These are phyloP conservation scores for Sphinx pinastri DNA, from an alignment of 2,888 invertebrate genomes.

Conservation along the genomic window DNA sequence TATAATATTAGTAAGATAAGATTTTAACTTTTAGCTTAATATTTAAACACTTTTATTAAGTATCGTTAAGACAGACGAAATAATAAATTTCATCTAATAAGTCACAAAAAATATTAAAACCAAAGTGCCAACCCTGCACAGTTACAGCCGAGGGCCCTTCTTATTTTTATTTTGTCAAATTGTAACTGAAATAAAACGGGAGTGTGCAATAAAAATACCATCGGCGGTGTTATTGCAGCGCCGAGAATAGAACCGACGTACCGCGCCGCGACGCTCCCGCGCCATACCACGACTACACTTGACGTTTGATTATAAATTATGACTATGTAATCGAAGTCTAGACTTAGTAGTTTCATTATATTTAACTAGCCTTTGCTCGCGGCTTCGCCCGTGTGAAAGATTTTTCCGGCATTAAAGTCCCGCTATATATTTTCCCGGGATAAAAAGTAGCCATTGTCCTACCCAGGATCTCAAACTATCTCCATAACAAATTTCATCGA, in stretches of 20 bases:
- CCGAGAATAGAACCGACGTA: constrained; percentile 62
- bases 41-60: too few species aligned
- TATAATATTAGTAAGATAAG: too few species aligned
- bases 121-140: constrained; percentile 14
- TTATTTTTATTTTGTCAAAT: constrained; percentile 84
- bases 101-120: background rate
- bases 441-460: too few species aligned
- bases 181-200: constrained; percentile 82
- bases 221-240: constrained; percentile 79
- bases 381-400: too few species aligned
- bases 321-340: background rate
- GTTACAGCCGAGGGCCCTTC: constrained; percentile 57
- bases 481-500: too few species aligned
- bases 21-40: too few species aligned
- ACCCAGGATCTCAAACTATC: too few species aligned
- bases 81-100: too few species aligned
- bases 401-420: too few species aligned
- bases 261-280: constrained; percentile 29
- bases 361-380: too few species aligned
- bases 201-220: constrained; percentile 81
- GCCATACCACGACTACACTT: background rate
- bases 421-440: too few species aligned
- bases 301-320: background rate
- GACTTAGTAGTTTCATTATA: background rate
- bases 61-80: too few species aligned